Base-by-base conservation (phyloP, 2,888 invertebrate genomes). In the Diplolepis rosae region DNA sequence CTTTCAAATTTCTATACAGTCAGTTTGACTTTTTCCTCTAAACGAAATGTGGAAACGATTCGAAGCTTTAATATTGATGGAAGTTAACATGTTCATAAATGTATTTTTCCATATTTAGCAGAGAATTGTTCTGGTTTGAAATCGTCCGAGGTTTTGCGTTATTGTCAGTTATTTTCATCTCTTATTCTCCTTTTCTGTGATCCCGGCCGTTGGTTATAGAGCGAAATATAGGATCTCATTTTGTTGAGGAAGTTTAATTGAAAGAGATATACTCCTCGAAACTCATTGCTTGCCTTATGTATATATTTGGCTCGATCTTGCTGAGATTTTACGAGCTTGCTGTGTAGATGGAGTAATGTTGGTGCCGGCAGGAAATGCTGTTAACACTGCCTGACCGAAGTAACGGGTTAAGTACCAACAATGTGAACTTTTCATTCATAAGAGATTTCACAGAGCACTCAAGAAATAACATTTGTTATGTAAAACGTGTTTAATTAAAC, bases 281-380 rank as follows among this genome's bases (percentile, higher is more conserved):
- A 27, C 28, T n/a, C 15, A 51, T 52, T 27, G 13, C n/a, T 4
- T 7, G 28, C n/a, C 2, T 13, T 52, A 52, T 48, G 48, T 48
- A 48, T 48, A 48, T 61, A 42, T 61, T 61, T 39, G 39, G n/a
- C 35, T 61, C 61, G 39, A 61, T n/a, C 61, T 9, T 48, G 48
- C 48, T 61, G 6, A 61, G 35, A 39, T 61, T 61, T 61, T 61
- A 39, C 61, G 24, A 61, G 24, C 24, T 61, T 61, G 39, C 39
- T 39, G 39, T 39, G 61, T 61, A 42, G 61, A 39, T 22, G 35
- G 24, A 56, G 30, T 54, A 54, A 30, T 15, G 54, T 32, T 54
- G 54, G 30, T 54, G 30, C 22, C 9, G 15, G 15, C 48, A 48
- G 48, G 9, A 48, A 4, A 4, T 9, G 32, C 15, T 54, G 54